Percentiles rank a stretch among this genome's conserved stretches.
These are phyloP conservation scores for Eumaeus atala DNA, from an alignment of 1,140 invertebrate genomes.

Conservation along the genomic window DNA sequence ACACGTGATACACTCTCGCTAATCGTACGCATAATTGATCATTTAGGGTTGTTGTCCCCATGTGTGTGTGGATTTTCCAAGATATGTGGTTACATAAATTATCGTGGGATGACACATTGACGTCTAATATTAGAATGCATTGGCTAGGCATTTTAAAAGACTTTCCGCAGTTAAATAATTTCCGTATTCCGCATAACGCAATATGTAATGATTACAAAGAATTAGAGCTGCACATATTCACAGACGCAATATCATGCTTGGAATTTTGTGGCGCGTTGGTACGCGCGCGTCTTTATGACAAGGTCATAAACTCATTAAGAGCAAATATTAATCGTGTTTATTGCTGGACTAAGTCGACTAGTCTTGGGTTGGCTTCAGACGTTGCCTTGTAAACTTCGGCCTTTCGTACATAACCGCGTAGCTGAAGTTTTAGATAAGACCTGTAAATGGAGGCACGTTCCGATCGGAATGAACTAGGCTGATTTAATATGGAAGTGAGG, in stretches of 20 bases:
- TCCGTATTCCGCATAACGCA: constrained; percentile 22
- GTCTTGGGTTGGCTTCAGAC: constrained; percentile 17
- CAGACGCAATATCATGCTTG: constrained; percentile 36
- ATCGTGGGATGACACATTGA: constrained; percentile 22
- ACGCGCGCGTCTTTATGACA: constrained; percentile 20
- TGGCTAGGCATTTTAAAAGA: not conserved
- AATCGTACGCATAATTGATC: constrained; percentile 28
- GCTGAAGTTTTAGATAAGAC: constrained; percentile 12
- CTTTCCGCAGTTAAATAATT: constrained; percentile 25
- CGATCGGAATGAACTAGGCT: too few relatives aligned
- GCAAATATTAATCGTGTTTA: not conserved
- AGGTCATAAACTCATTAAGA: constrained; percentile 14
- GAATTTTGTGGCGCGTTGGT: constrained; percentile 22
- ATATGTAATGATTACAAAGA: constrained; percentile 6
- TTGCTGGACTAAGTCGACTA: constrained; percentile 26
- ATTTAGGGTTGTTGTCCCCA: constrained; percentile 1
- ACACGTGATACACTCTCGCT: constrained; percentile 25
- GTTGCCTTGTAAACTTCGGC: not conserved
- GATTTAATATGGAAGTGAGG: too few relatives aligned
- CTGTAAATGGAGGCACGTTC: too few relatives aligned
- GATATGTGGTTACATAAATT: constrained; percentile 24
- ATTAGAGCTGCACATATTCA: constrained; percentile 37
- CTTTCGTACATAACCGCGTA: not conserved
- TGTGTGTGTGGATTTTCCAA: constrained; percentile 2
- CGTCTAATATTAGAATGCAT: constrained; percentile 6